Base-by-base conservation (phyloP, 2,113 vertebrate species). In the Thalassoma bifasciatum region DNA sequence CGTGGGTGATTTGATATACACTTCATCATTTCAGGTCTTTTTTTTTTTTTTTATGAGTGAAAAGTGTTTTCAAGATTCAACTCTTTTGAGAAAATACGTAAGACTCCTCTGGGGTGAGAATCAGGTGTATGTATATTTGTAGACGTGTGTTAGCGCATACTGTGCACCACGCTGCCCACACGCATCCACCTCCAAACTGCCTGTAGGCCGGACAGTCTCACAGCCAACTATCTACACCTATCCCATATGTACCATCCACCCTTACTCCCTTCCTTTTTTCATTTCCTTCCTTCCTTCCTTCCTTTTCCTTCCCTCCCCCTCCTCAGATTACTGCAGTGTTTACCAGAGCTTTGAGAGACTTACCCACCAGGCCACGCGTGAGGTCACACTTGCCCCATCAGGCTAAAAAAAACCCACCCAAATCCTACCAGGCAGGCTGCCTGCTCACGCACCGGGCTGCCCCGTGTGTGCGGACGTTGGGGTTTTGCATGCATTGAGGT, bases 241-340 rank as follows among this genome's bases (percentile, higher is more conserved):
- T 77, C 44, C n/a, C 38, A 42, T 8, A 60, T 62, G 42, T 64
- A 66, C 22, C 17, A 1, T 12, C 37, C 61, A 56, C 22, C 34
- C 52, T 66, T 16, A 0, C 50, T 52, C 46, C 13, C 49, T 59
- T 54, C 61, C 46, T 34, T 65, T 53, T 47, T 46, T 14, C 51
- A n/a, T 51, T 14, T 4, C 51, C 46, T 14, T 4, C 44, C 44
- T n/a, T 10, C 61, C 8, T 22, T 40, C 0, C 19, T 14, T 37
- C 0, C 34, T 26, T 21, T 40, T 1, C 1, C 40, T 44, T 10
- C 40, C 24, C 7, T 16, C 38, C 56, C 17, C 24, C 77, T 67
- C 64, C 80, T 76, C 83, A 87, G 90, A 91, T 92, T 93, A 91
- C 87, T 84, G 89, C 89, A 75, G 86, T 89, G 88, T 90, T 91